These are phyloP conservation scores for Onychomys torridus DNA, from an alignment of 2,797 vertebrate genomes.

Conservation along the genomic window DNA sequence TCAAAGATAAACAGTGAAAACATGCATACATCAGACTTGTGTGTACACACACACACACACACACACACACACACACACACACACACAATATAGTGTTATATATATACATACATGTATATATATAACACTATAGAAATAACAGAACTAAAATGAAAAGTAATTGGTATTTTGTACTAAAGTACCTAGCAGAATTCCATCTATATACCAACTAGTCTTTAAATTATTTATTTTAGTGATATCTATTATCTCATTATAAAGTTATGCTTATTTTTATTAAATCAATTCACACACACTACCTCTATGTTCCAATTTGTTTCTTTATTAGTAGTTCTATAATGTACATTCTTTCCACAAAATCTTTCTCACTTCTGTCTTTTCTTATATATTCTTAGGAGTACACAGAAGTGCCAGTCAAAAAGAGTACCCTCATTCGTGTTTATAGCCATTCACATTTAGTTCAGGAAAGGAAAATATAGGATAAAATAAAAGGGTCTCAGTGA, in stretches of 20 bases:
- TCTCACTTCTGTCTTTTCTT: not conserved
- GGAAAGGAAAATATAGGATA: not conserved
- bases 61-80: not conserved
- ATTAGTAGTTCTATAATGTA: not conserved
- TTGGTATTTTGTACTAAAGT: not conserved
- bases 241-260: not conserved
- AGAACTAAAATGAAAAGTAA: conserved; percentile 7
- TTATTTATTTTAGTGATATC: not conserved
- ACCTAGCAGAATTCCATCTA: not conserved
- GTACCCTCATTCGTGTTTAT: not conserved
- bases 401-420: not conserved
- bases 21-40: not conserved
- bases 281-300: not conserved
- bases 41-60: not conserved
- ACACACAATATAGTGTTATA: no score
- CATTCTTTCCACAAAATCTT: not conserved
- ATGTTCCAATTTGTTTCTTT: not conserved
- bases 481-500: not conserved
- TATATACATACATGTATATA: no score
- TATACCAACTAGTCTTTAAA: not conserved
- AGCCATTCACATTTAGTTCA: conserved; percentile 21
- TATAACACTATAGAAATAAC: not conserved
- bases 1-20: not conserved
- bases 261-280: conserved; percentile 1
- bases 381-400: not conserved